Base-by-base conservation (phyloP, 2,888 invertebrate species). In the Alitta virens region DNA sequence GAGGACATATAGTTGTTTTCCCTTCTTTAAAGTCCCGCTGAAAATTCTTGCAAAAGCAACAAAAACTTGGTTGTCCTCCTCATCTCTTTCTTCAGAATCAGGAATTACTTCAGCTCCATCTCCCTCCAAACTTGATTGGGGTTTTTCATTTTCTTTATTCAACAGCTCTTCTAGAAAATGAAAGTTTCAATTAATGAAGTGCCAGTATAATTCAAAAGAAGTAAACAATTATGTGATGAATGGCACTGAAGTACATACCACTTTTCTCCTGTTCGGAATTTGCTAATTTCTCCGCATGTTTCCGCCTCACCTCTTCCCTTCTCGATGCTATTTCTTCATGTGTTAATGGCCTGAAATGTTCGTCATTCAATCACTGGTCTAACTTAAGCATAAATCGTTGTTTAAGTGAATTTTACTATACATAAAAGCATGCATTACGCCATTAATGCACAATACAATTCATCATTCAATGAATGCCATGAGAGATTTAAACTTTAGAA, bases 31-130 rank as follows among this genome's bases (percentile, higher is more conserved):
- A 59, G 86, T 89, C 1, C 98, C 97, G 79, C 94, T 94, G 80
- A 92, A 97, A 40, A 98, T 87, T 75, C 97, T 87, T 21, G 94
- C 94, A 84, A 98, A 93, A 0, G 94, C 97, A 68, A 98, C 86
- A 77, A 96, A 91, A 49, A 87, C 87, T 65, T 88, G 77, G 27
- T 72, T 46, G 12, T 33, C 33, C 12, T 33, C 12, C 33, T 33
- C 49, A 27, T 63, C 63, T 26, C 43, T 51, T 57, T 68, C 72
- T n/a, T 43, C 56, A 21, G 40, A 23, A 9, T 23, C 26, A 1
- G 42, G 25, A 16, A 49, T 49, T 49, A 9, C 7, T 16, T 49
- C 9, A 49, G 7, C 16, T 49, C 23, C 49, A 9, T 21, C 18
- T 49, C 23, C 49, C 16, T 21, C 18, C 16, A 16, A 23, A 21